These are phyloP conservation scores for Coregonus clupeaformis DNA, from an alignment of 2,113 vertebrate genomes.

Conservation along the genomic window DNA sequence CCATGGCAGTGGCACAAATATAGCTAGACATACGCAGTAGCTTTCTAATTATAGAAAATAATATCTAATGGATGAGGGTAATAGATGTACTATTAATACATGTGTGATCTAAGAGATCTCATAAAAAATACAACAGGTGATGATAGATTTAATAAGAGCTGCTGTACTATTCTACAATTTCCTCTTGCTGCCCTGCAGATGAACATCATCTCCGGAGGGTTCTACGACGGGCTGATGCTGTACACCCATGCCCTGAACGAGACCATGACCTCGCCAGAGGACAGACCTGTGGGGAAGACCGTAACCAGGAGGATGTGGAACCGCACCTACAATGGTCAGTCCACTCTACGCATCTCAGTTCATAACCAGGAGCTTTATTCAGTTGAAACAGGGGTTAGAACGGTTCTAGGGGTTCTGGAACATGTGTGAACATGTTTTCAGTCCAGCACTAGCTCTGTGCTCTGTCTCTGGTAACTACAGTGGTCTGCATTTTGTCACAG, in stretches of 20 bases:
- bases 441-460: not conserved
- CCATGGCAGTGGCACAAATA: no score
- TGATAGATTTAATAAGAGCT: no score
- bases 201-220: conserved; percentile 94
- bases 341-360: not conserved
- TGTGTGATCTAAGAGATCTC: no score
- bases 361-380: not conserved
- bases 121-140: no score
- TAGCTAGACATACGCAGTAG: no score
- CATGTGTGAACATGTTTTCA: not conserved
- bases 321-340: conserved; percentile 86
- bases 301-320: conserved; percentile 91
- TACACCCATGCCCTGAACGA: conserved; percentile 88
- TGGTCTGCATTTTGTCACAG: conserved; percentile 18
- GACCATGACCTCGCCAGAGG: conserved; percentile 72
- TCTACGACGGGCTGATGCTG: conserved; percentile 92
- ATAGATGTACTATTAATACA: no score
- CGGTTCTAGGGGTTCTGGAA: not conserved
- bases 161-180: not conserved
- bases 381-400: not conserved
- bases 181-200: conserved; percentile 74
- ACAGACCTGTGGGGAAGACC: conserved; percentile 72
- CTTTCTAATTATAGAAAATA: no score
- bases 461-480: not conserved
- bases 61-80: no score